Evolutionary conservation across 2,888 invertebrate genomes (phyloP), one percentile per base, ranked within the genome.

Genomic region (Lutraria lutraria): DNA sequence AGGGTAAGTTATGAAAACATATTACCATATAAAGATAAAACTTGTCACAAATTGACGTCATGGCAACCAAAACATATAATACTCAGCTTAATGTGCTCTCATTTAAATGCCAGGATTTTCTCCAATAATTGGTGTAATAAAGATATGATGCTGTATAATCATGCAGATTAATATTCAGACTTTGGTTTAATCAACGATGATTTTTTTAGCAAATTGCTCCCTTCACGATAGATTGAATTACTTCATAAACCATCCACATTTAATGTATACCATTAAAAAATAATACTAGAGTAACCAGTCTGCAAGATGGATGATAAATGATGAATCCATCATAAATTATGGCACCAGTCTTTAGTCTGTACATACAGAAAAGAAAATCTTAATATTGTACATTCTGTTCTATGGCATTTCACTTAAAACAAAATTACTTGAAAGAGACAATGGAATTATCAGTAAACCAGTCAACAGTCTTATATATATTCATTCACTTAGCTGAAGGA

Each of bases 1-100:
- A 34, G 76, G 76, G 34, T 15, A 34, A 76, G 31, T 72, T 68
- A 68, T 68, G 63, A n/a, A 68, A n/a, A 76, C 76, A 76, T 34
- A 31, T 76, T 76, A 31, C 76, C 15, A 34, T 34, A 76, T 31
- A 76, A 19, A 76, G 76, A 76, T 31, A 76, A 31, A 68, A 68
- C 63, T 68, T 10, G 12, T 68, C 25, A 68, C 25, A 68, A 25
- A 68, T 68, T 6, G 63, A 25, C 63, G 63, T 68, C 63, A 68
- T 68, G 63, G 63, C 63, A 68, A 68, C 63, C 63, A 68, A 25
- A 68, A 68, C 63, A 68, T 25, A 68, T 68, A 4, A 68, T 68
- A 68, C 4, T 25, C 12, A 25, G 15, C 60, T 60, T n/a, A 60
- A n/a, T 60, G 21, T n/a, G 60, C 60, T 60, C 60, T 68, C 63